Evolutionary conservation across 2,797 vertebrate genomes (phyloP), one percentile per base, ranked within the genome.

Genomic region (Sciurus vulgaris): DNA sequence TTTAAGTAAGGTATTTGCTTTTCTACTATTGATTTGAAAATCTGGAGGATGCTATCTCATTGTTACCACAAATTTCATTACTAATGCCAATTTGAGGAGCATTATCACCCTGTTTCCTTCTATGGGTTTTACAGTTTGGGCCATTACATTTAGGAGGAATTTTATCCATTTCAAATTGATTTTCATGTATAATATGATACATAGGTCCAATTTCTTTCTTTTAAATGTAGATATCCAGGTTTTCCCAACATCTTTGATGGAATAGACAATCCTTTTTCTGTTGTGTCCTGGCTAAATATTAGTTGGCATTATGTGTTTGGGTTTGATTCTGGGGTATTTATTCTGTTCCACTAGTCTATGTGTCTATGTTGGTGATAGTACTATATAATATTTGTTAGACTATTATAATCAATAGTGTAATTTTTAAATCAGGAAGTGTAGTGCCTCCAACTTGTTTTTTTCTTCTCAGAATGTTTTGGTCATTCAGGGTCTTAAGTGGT

Each of bases 51-150:
- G 33, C 28, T 18, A 20, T 30, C 30, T 30, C 20, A n/a, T 49
- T 22, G 54, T 56, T 18, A 56, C 54, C 54, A 15, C 18, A 33
- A 81, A 59, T 28, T 15, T 24, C 1, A 54, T 7, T 35, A 1
- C 13, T 18, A 26, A 14, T 8, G 22, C 14, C 20, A 59, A 7
- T 26, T 3, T 11, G 9, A 59, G 2, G 20, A 13, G 20, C 3
- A 26, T 24, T 6, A 3, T 78, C 33, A 9, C n/a, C 11, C 38
- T 38, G 12, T 7, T 78, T 20, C 33, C n/a, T 54, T 35, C 33
- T 3, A 26, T 1, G 33, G 22, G 5, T 56, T 9, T 54, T 24
- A 15, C 1, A 15, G 51, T 2, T 5, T 59, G 1, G 0, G 20
- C 13, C 35, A 54, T 38, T 26, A 15, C 3, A 15, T 24, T 9